Evolutionary conservation across 2,113 vertebrate species (phyloP).

Genomic region (Talpa occidentalis): DNA sequence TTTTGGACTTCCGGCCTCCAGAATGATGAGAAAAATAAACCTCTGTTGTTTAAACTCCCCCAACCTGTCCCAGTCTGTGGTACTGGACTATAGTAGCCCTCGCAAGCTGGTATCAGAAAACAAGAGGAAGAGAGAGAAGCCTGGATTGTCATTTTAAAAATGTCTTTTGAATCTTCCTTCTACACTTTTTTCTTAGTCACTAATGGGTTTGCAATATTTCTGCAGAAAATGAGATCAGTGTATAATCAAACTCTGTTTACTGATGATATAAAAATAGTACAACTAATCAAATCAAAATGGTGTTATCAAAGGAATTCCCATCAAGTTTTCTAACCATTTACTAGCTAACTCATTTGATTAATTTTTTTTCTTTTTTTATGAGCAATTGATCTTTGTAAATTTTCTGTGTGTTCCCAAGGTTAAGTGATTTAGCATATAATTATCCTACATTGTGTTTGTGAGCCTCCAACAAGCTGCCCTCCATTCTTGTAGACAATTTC

Average conservation of each 20-base stretch:
- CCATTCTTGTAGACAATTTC: conserved; percentile 77
- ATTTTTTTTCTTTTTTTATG: conserved; percentile 66
- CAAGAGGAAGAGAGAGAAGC: neutral
- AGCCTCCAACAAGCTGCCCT: conserved; percentile 61
- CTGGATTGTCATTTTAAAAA: conserved; percentile 13
- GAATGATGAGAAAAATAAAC: neutral
- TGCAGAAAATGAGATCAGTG: conserved; percentile 46
- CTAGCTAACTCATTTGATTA: conserved; percentile 75
- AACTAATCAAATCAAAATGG: conserved; percentile 82
- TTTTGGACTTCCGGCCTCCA: neutral
- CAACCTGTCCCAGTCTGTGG: too few species aligned
- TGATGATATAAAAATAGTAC: conserved; percentile 80
- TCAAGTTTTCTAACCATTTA: conserved; percentile 76
- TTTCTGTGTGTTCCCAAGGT: conserved; percentile 67
- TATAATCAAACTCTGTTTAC: conserved; percentile 81
- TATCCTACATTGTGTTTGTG: conserved; percentile 76
- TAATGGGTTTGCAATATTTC: conserved; percentile 67
- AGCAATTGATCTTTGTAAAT: conserved; percentile 78
- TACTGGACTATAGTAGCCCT: neutral
- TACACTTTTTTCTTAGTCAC: conserved; percentile 49
- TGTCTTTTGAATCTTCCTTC: conserved; percentile 24
- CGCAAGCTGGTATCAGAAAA: neutral
- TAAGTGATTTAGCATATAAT: conserved; percentile 77
- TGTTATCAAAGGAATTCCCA: conserved; percentile 79
- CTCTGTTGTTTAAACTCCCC: neutral